Conservation (phyloP, 2,888 invertebrate genomes). For the Embidobia sp. region DNA sequence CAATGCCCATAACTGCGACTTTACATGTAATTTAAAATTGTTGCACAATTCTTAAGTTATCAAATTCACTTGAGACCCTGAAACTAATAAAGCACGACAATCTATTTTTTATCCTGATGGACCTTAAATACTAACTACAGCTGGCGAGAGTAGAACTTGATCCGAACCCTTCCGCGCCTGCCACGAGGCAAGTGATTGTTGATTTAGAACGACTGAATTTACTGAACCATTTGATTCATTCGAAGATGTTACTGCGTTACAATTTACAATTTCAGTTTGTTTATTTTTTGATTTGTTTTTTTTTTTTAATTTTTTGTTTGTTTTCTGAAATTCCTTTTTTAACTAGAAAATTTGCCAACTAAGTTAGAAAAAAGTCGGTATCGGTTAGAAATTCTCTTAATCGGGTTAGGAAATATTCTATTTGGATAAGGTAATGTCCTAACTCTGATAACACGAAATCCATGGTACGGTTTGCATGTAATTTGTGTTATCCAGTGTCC, state of each 20-base stretch:
- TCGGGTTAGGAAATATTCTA: no score
- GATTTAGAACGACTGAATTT: background rate
- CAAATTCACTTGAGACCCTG: background rate
- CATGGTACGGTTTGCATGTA: no score
- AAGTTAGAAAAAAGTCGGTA: no score
- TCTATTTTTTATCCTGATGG: background rate
- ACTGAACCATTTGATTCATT: background rate
- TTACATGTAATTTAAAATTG: background rate
- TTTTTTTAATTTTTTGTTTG: no score
- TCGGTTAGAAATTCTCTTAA: no score
- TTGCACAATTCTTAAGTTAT: background rate
- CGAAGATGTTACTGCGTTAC: background rate
- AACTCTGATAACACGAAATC: no score
- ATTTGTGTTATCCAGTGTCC: no score
- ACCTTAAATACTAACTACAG: background rate
- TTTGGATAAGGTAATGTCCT: no score
- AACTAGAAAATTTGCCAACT: no score
- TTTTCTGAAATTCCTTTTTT: no score
- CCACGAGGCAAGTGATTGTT: constrained; percentile 2
- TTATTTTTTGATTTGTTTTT: no score
- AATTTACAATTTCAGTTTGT: background rate
- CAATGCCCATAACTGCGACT: background rate
- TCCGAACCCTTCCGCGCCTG: background rate
- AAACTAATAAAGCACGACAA: constrained; percentile 9
- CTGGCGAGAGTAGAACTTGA: constrained; percentile 5